Conservation (phyloP, 2,888 invertebrate species). For the Latheticus oryzae region DNA sequence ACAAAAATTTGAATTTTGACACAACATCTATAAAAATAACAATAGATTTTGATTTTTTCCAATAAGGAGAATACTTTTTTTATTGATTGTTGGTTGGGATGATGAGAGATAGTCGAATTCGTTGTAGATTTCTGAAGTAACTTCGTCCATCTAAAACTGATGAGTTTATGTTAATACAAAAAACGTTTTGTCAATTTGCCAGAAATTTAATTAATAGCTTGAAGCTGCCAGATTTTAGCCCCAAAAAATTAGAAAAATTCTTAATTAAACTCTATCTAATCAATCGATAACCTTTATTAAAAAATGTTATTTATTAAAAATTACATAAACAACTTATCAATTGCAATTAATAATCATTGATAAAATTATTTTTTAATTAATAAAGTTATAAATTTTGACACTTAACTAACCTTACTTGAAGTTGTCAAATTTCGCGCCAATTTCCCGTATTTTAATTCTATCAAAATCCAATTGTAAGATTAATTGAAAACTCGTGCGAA, state of each 20-base stretch:
- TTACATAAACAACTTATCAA: too few species aligned
- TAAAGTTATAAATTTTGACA: too few species aligned
- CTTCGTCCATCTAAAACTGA: conserved; percentile 56
- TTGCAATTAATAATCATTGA: too few species aligned
- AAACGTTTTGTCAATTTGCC: not conserved
- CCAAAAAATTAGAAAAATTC: conserved; percentile 6
- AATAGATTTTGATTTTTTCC: conserved; percentile 2
- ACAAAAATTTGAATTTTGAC: conserved; percentile 77
- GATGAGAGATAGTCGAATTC: conserved; percentile 75
- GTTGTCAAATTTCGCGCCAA: too few species aligned
- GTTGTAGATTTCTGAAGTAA: conserved; percentile 80
- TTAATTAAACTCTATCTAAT: too few species aligned
- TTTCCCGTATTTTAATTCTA: too few species aligned
- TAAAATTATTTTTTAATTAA: too few species aligned
- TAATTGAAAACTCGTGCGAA: too few species aligned
- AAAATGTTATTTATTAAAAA: too few species aligned
- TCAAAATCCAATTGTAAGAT: too few species aligned
- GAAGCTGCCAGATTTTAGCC: conserved; percentile 7
- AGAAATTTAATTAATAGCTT: conserved; percentile 14
- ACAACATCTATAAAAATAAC: conserved; percentile 73
- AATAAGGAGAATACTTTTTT: conserved; percentile 61
- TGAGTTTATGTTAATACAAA: not conserved
- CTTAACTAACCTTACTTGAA: too few species aligned
- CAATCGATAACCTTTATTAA: too few species aligned
- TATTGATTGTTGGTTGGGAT: conserved; percentile 56